Evolutionary conservation across 2,797 vertebrate species (phyloP).

Genomic region (Hipposideros larvatus): DNA sequence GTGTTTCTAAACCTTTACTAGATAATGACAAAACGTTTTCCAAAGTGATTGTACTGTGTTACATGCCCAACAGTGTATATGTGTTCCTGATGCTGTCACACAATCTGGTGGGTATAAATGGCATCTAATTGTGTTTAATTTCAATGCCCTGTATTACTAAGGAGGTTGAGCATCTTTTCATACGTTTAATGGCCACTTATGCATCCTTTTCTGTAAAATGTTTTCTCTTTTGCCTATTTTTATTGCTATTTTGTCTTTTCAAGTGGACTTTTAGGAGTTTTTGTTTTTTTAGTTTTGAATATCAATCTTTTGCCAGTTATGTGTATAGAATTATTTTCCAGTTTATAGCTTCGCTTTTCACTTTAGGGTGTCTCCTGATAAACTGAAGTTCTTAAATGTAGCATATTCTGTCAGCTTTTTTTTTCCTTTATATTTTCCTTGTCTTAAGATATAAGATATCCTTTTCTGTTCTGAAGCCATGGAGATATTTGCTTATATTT

Average conservation of each 20-base stretch:
- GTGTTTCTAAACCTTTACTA: neutral
- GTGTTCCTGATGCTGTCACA: neutral
- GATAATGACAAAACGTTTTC: neutral
- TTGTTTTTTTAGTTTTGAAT: neutral
- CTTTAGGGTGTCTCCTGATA: neutral
- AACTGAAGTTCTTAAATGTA: neutral
- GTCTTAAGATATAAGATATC: neutral
- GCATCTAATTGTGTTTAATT: neutral
- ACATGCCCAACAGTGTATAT: neutral
- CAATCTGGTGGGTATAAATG: neutral
- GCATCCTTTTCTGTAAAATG: neutral
- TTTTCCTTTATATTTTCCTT: neutral
- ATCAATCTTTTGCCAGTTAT: neutral
- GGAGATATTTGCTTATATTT: neutral
- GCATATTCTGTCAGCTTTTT: neutral
- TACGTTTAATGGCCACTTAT: neutral
- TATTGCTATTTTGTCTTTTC: neutral
- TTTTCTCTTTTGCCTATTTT: neutral
- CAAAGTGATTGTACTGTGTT: neutral
- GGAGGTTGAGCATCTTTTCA: neutral
- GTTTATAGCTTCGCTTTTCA: neutral
- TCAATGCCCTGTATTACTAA: neutral
- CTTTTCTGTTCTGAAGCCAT: neutral
- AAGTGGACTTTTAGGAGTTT: neutral
- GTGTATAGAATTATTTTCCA: neutral